Evolutionary conservation across 2,797 vertebrate species (phyloP).

Genomic region (Coregonus suidteri): DNA sequence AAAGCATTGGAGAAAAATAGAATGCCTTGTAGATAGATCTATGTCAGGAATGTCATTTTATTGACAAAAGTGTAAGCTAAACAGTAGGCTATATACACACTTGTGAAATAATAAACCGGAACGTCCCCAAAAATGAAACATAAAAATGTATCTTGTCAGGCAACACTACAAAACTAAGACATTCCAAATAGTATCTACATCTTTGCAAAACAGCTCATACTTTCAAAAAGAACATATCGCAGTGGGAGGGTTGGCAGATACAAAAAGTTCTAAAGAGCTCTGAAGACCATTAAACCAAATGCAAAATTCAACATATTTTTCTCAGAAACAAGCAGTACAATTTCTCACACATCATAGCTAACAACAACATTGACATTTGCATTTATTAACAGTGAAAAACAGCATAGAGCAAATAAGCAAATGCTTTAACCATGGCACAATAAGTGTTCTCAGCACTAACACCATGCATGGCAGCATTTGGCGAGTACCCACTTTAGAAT

Average conservation of each 20-base stretch:
- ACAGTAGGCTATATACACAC: slow-evolving; percentile 81
- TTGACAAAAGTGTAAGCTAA: slow-evolving; percentile 87
- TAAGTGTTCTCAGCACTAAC: slow-evolving; percentile 28
- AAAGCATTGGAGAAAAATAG: slow-evolving; percentile 51
- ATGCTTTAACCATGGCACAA: slow-evolving; percentile 22
- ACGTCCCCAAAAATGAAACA: slow-evolving; percentile 65
- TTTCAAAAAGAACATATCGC: slow-evolving; percentile 48
- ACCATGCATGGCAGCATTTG: slow-evolving; percentile 50
- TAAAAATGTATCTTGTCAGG: slow-evolving; percentile 53
- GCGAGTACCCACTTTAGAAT: slow-evolving; percentile 28
- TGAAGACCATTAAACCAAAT: slow-evolving; percentile 35
- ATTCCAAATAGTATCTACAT: slow-evolving; percentile 18
- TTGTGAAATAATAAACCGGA: slow-evolving; percentile 33
- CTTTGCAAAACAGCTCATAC: slow-evolving; percentile 17
- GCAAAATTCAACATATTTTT: slow-evolving; percentile 22
- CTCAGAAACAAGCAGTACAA: slow-evolving; percentile 11
- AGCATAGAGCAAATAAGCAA: slow-evolving; percentile 37
- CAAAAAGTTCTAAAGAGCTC: slow-evolving; percentile 1
- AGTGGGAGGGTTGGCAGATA: slow-evolving; percentile 22
- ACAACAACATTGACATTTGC: slow-evolving; percentile 46
- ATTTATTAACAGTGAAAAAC: slow-evolving; percentile 44
- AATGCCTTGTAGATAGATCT: slow-evolving; percentile 50
- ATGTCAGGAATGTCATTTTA: slow-evolving; percentile 86
- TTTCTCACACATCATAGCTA: slow-evolving; percentile 31
- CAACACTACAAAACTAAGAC: slow-evolving; percentile 47